Evolutionary conservation across 1,140 invertebrate species (phyloP).

Genomic region (Pseudomyrmex sp.): DNA sequence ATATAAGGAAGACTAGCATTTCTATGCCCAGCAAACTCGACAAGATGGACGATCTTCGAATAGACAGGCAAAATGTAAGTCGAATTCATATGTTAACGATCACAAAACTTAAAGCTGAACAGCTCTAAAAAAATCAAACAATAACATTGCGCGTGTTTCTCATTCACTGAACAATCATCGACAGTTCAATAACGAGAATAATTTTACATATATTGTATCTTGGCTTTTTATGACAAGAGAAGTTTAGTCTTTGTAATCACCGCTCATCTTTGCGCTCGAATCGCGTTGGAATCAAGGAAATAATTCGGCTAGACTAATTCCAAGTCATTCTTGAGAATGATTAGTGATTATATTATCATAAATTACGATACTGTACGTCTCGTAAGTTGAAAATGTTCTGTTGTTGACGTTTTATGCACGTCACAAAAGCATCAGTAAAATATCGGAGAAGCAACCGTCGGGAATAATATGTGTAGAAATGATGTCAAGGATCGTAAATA

Average conservation of each 20-base stretch:
- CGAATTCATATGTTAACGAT: not conserved
- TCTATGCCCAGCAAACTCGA: constrained; percentile 81
- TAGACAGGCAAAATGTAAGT: constrained; percentile 78
- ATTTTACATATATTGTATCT: constrained; percentile 1
- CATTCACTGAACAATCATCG: constrained; percentile 8
- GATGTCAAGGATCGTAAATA: constrained; percentile 57
- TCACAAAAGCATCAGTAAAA: too few relatives aligned
- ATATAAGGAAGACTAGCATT: constrained; percentile 72
- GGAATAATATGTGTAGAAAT: too few relatives aligned
- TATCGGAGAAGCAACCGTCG: too few relatives aligned
- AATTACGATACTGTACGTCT: too few relatives aligned
- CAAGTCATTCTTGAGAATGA: too few relatives aligned
- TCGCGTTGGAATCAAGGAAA: too few relatives aligned
- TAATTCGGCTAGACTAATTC: too few relatives aligned
- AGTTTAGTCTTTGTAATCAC: not conserved
- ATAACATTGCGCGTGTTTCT: constrained; percentile 23
- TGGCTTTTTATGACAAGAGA: not conserved
- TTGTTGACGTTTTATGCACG: too few relatives aligned
- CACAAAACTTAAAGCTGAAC: not conserved
- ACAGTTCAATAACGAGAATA: constrained; percentile 4
- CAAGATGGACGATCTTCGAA: constrained; percentile 80
- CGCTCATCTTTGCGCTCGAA: too few relatives aligned
- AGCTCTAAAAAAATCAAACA: not conserved
- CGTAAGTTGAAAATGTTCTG: too few relatives aligned
- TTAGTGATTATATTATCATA: too few relatives aligned